Base-by-base conservation (phyloP, 2,797 vertebrate genomes). In the Catostomus latipinnis region DNA sequence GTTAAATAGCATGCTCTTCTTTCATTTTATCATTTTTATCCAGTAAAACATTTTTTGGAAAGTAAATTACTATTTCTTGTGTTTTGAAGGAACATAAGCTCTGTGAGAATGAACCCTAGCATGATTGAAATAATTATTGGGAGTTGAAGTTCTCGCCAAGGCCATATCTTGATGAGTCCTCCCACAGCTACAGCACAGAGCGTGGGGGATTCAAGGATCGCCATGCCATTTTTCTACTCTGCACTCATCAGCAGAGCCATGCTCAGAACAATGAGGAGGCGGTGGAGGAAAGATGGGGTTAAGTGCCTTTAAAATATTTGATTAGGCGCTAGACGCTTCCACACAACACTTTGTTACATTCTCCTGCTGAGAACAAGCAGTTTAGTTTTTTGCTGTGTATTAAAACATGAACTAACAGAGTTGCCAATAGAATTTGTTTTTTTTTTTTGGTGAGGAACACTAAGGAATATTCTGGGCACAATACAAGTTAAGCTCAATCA, bases 101-200 rank as follows among this genome's bases (percentile, higher is more conserved):
- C 14, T 69, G 16, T 8, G 11, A 76, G 69, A 76, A 62, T 71
- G 45, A 76, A 76, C 73, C 63, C 62, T 56, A 46, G 62, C 65
- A 50, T 83, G 81, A 74, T 85, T 85, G 78, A 85, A 76, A 71
- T 74, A 78, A 22, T 61, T 70, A 66, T 78, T 82, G 69, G 81
- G 83, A 77, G 84, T 82, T 49, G 74, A 82, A 65, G 65, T 65
- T 69, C 11, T 74, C 57, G 43, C 76, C 77, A 82, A 80, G 73
- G 77, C 77, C 50, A 11, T 16, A 43, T 74, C 70, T 77, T 77
- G 74, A 82, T 81, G 77, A 80, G 70, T 72, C 65, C 77, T 58
- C 73, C 45, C 72, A 75, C 56, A 76, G 70, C 49, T 71, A 79
- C 70, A 83, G 73, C 67, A 75, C 11, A 34, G 49, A 80, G 72